phyloP scores from a whole-genome alignment of 2,113 vertebrate genomes.

The Lutjanus erythropterus region DNA sequence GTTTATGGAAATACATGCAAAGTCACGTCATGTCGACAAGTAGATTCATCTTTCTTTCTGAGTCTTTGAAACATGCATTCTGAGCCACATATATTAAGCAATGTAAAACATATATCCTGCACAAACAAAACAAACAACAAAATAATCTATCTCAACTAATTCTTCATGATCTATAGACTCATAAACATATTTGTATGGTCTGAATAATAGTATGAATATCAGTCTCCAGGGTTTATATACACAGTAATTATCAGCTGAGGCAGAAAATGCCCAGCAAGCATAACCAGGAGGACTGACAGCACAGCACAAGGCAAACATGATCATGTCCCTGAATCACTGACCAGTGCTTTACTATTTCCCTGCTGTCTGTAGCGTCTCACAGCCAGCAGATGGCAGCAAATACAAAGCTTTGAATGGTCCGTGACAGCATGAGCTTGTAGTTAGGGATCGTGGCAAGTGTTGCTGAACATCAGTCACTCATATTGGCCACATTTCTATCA shows the following conservation, averaged over 20 bases:
- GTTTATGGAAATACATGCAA: constrained; percentile 19
- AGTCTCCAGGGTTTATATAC: not conserved
- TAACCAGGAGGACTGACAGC: not conserved
- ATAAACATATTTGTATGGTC: not conserved
- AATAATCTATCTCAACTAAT: too few species aligned
- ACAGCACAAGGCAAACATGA: not conserved
- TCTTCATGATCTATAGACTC: not conserved
- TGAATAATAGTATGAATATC: not conserved
- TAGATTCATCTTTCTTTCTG: not conserved
- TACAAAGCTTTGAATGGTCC: constrained; percentile 27
- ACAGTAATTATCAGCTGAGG: not conserved
- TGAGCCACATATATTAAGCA: not conserved
- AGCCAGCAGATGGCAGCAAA: constrained; percentile 69
- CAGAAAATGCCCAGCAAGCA: not conserved
- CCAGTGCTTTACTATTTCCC: not conserved
- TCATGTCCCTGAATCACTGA: not conserved
- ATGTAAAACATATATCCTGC: not conserved
- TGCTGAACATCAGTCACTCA: not conserved
- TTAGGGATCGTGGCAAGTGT: constrained; percentile 44
- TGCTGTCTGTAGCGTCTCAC: not conserved
- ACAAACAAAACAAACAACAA: not conserved
- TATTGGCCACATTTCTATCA: not conserved
- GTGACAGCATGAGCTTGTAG: not conserved
- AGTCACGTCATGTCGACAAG: not conserved
- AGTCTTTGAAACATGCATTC: not conserved